Percentiles rank a stretch among this genome's conserved stretches.
Evolutionary conservation across 1,140 invertebrate genomes (phyloP).

Genomic region (Melipona quadrifasciata): DNA sequence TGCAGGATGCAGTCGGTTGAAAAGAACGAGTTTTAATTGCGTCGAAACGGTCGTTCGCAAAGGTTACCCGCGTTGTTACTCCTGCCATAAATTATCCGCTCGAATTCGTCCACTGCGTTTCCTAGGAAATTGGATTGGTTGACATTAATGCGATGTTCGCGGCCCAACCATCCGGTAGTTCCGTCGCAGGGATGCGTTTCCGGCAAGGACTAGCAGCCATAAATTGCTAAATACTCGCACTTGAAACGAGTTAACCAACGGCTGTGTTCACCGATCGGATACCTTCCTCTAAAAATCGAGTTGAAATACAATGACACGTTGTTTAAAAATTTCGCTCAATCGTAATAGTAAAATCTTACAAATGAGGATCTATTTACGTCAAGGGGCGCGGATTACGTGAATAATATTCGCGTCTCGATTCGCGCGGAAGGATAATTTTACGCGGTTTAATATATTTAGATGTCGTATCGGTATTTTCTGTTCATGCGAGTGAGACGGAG

Average conservation of each 20-base stretch:
- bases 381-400: conserved; percentile 2
- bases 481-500: conserved; percentile 4
- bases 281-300: neutral
- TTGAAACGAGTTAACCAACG: conserved; percentile 46
- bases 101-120: conserved; percentile 48
- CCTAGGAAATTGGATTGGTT: conserved; percentile 58
- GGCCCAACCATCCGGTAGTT: conserved; percentile 37
- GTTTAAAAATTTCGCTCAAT: neutral
- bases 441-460: conserved; percentile 56
- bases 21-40: conserved; percentile 9
- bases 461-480: conserved; percentile 58
- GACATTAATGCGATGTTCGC: conserved; percentile 58
- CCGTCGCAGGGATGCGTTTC: conserved; percentile 53
- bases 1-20: neutral
- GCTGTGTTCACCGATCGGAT: conserved; percentile 4
- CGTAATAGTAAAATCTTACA: conserved; percentile 14
- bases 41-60: neutral
- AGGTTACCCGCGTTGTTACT: conserved; percentile 33
- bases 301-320: no score
- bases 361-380: conserved; percentile 33
- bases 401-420: neutral
- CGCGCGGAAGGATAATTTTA: conserved; percentile 40
- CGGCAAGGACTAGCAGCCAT: conserved; percentile 51
- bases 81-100: conserved; percentile 57
- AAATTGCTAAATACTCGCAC: conserved; percentile 61